Evolutionary conservation across 2,888 invertebrate species (phyloP), one percentile per base, ranked within the genome.

Genomic region (Andrena dorsata): DNA sequence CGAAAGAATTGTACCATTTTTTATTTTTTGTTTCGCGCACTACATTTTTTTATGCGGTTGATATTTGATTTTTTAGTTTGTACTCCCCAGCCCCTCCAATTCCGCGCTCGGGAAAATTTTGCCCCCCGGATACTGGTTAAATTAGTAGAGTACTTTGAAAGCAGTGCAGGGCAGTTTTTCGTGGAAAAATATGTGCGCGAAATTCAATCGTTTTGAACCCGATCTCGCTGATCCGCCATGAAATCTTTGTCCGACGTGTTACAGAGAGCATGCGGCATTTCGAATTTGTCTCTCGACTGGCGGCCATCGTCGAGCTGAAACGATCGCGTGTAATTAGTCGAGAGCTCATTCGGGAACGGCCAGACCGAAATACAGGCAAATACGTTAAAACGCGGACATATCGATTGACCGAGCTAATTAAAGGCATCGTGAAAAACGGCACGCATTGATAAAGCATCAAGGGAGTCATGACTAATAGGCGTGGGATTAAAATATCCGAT

Each of bases 241-340:
- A 69, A 64, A 79, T 80, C 51, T 70, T 70, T 65, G 56, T 16
- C 16, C 41, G n/a, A 13, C 51, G n/a, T 51, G 56, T 56, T 56
- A 56, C 32, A 61, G 49, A 58, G 23, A 56, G 49, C 53, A 51
- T 56, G 32, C 30, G 82, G 74, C 1, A 41, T 41, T 41, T 41
- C 71, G 72, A 73, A 82, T 83, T 83, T 77, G 77, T 82, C 58
- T 70, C 70, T 28, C 71, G 47, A 7, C 53, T 26, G 23, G 23
- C 10, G 32, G 53, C 41, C 68, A 68, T 77, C 81, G 53, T 66
- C 77, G 70, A 28, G 53, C 58, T 32, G 63, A 77, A 72, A 74
- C 74, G 81, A 81, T 77, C 60, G 51, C 74, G 77, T 49, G 73
- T 75, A 82, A 83, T 83, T 83, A 83, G 83, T 68, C 41, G 71